Evolutionary conservation across 1,140 invertebrate species (phyloP).

Genomic region (Hesperophylax magnus): DNA sequence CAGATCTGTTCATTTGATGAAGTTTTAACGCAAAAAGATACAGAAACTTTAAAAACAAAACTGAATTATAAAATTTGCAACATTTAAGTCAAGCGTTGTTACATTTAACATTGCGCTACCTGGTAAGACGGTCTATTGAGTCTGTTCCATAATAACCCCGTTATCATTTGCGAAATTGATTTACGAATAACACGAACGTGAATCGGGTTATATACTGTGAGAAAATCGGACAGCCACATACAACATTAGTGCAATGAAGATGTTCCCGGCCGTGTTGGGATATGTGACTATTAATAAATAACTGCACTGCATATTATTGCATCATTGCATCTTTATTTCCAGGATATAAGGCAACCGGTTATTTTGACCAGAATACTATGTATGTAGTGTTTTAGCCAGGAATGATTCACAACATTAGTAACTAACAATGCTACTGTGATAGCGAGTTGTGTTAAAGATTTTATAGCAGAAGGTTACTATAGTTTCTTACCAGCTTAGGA

Average conservation of each 20-base stretch:
- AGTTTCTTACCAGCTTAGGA: no score
- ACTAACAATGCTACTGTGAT: no score
- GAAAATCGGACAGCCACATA: slow-evolving; percentile 28
- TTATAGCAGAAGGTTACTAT: no score
- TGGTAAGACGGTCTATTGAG: neutral
- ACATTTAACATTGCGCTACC: slow-evolving; percentile 1
- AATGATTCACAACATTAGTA: no score
- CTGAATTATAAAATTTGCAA: no score
- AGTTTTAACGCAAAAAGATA: no score
- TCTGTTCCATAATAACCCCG: slow-evolving; percentile 19
- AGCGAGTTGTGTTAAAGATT: no score
- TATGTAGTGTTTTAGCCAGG: no score
- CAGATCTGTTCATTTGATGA: no score
- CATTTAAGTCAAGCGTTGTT: no score
- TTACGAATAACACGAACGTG: slow-evolving; percentile 38
- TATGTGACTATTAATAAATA: slow-evolving; percentile 1
- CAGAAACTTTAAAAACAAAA: no score
- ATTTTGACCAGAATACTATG: no score
- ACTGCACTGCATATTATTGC: neutral
- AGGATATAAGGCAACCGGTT: neutral
- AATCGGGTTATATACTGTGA: slow-evolving; percentile 42
- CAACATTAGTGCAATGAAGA: slow-evolving; percentile 36
- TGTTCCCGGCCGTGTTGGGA: slow-evolving; percentile 5
- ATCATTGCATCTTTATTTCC: neutral
- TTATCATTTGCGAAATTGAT: slow-evolving; percentile 40